These are phyloP conservation scores for Machimus atricapillus DNA, from an alignment of 2,888 invertebrate genomes.

Conservation along the genomic window DNA sequence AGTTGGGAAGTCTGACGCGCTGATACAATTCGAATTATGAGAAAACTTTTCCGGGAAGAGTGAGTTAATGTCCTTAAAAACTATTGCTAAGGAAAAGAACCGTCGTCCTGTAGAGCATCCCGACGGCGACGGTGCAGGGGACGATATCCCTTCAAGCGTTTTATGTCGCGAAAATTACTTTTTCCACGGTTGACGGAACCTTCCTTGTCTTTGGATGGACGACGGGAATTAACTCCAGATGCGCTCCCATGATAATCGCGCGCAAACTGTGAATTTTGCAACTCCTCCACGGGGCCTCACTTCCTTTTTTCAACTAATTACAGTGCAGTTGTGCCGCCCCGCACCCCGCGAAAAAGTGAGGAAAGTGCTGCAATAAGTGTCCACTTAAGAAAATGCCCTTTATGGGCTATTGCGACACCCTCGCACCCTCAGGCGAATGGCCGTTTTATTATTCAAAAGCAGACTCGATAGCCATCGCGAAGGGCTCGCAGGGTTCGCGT, in stretches of 20 bases:
- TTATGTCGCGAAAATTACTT: conserved; percentile 11
- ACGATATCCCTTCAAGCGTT: neutral
- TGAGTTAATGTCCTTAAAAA: conserved; percentile 10
- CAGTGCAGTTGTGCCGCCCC: neutral
- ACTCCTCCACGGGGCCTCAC: neutral
- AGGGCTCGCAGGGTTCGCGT: neutral
- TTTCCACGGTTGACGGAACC: conserved; percentile 17
- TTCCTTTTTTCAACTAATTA: neutral
- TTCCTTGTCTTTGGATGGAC: neutral
- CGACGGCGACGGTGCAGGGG: too few relatives aligned
- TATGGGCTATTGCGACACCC: neutral
- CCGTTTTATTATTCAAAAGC: neutral
- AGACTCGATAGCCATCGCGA: neutral
- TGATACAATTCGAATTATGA: conserved; percentile 24
- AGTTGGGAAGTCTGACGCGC: neutral
- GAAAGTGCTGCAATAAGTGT: neutral
- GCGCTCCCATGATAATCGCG: neutral
- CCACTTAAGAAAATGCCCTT: neutral
- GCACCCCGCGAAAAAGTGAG: neutral
- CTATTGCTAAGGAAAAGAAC: neutral
- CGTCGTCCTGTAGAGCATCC: neutral
- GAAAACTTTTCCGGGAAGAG: neutral
- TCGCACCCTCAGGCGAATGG: neutral
- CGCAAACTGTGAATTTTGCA: neutral
- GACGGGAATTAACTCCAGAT: neutral